Conservation (phyloP, 2,113 vertebrate species). For the Hemiprocne comata region DNA sequence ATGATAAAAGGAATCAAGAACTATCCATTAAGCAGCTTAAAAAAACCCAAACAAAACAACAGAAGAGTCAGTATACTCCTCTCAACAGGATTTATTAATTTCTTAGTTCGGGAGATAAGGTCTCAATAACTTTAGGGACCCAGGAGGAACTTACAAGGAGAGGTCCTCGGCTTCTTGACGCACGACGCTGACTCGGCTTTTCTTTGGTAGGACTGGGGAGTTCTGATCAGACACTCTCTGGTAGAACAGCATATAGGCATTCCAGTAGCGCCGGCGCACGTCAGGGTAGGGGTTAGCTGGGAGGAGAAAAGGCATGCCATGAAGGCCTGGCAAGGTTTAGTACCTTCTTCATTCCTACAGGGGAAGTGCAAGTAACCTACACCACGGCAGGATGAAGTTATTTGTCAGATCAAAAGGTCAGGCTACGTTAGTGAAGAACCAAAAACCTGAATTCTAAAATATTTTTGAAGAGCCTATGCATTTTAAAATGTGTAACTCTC, state of each 20-base stretch:
- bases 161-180: conserved; percentile 97
- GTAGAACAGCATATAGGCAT: conserved; percentile 99
- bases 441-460: background rate
- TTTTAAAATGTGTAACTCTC: background rate
- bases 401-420: background rate
- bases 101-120: background rate
- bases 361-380: background rate
- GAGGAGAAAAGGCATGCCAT: background rate
- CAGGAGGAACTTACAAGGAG: conserved; percentile 83
- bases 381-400: background rate
- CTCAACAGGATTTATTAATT: background rate
- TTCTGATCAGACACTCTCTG: conserved; percentile 96
- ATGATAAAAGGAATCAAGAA: background rate
- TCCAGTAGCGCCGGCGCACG: conserved; percentile 95
- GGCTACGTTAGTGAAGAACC: accelerated
- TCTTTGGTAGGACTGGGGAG: conserved; percentile 95
- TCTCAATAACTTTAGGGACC: background rate
- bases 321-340: background rate
- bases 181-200: conserved; percentile 95
- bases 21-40: background rate
- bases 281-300: conserved; percentile 96
- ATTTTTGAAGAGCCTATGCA: background rate
- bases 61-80: background rate
- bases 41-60: background rate
- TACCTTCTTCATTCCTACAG: background rate